Conservation (phyloP, 1,140 invertebrate genomes). For the Drosophila trapezifrons region DNA sequence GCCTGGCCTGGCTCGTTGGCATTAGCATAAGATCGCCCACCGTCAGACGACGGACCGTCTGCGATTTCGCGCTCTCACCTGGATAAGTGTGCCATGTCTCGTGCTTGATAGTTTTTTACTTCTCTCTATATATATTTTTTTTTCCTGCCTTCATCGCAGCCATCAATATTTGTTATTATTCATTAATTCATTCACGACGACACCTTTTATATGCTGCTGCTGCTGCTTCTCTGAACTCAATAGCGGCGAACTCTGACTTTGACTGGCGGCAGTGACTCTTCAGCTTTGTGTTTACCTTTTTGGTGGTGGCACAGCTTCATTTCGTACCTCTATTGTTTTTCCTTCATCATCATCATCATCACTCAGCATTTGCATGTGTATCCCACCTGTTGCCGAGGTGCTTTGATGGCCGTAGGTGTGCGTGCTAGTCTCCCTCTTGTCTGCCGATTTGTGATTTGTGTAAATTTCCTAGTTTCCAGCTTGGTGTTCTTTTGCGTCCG, state of each 20-base stretch:
- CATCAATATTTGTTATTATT: slow-evolving; percentile 62
- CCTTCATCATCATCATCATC: not conserved
- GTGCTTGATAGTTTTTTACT: slow-evolving; percentile 19
- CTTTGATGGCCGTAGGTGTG: slow-evolving; percentile 41
- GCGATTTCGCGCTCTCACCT: slow-evolving; percentile 23
- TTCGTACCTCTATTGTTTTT: slow-evolving; percentile 47
- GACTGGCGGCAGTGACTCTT: slow-evolving; percentile 43
- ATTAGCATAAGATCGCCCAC: slow-evolving; percentile 73
- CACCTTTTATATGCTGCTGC: slow-evolving; percentile 53
- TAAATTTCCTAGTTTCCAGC: slow-evolving; percentile 71
- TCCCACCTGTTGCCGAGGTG: slow-evolving; percentile 19
- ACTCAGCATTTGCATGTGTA: slow-evolving; percentile 39
- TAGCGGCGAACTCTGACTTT: slow-evolving; percentile 67
- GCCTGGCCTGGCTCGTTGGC: not conserved
- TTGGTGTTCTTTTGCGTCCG: slow-evolving; percentile 43
- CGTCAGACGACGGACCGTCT: slow-evolving; percentile 64
- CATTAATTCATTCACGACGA: slow-evolving; percentile 77
- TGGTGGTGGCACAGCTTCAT: slow-evolving; percentile 23
- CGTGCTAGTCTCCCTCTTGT: slow-evolving; percentile 19
- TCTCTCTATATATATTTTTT: too few relatives aligned
- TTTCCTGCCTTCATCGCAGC: slow-evolving; percentile 44
- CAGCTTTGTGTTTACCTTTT: slow-evolving; percentile 42
- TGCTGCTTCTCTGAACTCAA: slow-evolving; percentile 39
- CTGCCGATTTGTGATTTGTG: slow-evolving; percentile 65
- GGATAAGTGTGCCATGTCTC: slow-evolving; percentile 57